Percentiles rank a stretch among this genome's conserved stretches.
Evolutionary conservation across 2,888 invertebrate genomes (phyloP).

Genomic region (Zygaena filipendulae): DNA sequence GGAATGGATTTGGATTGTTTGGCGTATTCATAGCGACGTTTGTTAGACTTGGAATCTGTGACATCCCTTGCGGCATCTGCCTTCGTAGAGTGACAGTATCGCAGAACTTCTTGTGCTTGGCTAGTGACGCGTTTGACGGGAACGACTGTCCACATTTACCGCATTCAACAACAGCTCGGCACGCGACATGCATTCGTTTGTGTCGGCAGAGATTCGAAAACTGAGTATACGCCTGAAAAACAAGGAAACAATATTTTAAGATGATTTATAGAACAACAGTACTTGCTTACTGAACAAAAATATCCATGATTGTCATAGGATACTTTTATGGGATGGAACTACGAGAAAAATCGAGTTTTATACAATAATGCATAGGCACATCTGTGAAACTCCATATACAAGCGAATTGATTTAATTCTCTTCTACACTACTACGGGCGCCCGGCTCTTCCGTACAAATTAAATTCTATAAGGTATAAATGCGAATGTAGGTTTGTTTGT

Average conservation of each 20-base stretch:
- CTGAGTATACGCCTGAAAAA: constrained; percentile 92
- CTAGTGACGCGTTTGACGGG: constrained; percentile 89
- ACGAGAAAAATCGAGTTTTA: too few relatives aligned
- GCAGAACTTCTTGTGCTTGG: constrained; percentile 97
- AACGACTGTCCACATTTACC: constrained; percentile 94
- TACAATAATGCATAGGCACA: too few relatives aligned
- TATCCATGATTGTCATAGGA: too few relatives aligned
- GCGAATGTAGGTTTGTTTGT: too few relatives aligned
- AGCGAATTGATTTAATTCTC: too few relatives aligned
- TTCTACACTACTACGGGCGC: too few relatives aligned
- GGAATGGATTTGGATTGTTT: constrained; percentile 71
- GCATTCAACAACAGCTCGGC: constrained; percentile 94
- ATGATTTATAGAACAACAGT: background rate
- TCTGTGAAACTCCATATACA: too few relatives aligned
- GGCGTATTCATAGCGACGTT: constrained; percentile 55
- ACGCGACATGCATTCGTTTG: constrained; percentile 98
- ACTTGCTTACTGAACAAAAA: background rate
- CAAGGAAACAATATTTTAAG: constrained; percentile 17
- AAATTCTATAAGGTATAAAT: too few relatives aligned
- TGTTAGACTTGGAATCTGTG: constrained; percentile 45
- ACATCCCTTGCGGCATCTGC: constrained; percentile 46
- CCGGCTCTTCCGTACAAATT: too few relatives aligned
- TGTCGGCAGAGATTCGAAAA: constrained; percentile 99
- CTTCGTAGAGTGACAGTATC: constrained; percentile 75
- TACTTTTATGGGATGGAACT: too few relatives aligned